Evolutionary conservation across 1,140 invertebrate species (phyloP).

Genomic region (Drosophila murphyi): DNA sequence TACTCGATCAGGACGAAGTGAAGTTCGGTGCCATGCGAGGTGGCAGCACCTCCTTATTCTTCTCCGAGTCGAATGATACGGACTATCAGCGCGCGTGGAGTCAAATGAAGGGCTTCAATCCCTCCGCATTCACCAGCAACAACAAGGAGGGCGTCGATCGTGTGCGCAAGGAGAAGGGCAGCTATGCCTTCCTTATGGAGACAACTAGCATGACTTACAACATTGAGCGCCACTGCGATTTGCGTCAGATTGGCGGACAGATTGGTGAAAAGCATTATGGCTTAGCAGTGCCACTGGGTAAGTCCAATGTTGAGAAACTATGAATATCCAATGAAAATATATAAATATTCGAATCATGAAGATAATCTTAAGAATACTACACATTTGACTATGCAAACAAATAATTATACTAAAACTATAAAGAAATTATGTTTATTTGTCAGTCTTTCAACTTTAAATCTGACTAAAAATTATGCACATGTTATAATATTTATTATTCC

Average conservation of each 20-base stretch:
- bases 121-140: constrained; percentile 91
- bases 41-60: constrained; percentile 89
- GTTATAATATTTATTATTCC: neutral
- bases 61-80: constrained; percentile 88
- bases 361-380: too few species aligned
- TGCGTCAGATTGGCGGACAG: constrained; percentile 91
- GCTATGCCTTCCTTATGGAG: constrained; percentile 94
- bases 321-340: too few species aligned
- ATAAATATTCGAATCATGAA: too few species aligned
- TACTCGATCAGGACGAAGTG: constrained; percentile 94
- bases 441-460: too few species aligned
- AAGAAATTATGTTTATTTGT: too few species aligned
- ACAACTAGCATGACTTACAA: constrained; percentile 92
- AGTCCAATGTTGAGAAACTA: constrained; percentile 23
- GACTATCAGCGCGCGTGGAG: constrained; percentile 91
- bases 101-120: constrained; percentile 92
- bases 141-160: constrained; percentile 94
- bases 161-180: constrained; percentile 88
- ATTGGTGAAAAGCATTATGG: constrained; percentile 94
- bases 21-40: constrained; percentile 92
- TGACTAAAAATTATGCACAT: too few species aligned
- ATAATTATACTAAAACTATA: too few species aligned
- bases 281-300: constrained; percentile 91
- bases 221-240: constrained; percentile 90
- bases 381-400: too few species aligned